Percentiles rank a stretch among this genome's conserved stretches.
phyloP scores from a whole-genome alignment of 2,113 vertebrate genomes.

The Cynocephalus volans region DNA sequence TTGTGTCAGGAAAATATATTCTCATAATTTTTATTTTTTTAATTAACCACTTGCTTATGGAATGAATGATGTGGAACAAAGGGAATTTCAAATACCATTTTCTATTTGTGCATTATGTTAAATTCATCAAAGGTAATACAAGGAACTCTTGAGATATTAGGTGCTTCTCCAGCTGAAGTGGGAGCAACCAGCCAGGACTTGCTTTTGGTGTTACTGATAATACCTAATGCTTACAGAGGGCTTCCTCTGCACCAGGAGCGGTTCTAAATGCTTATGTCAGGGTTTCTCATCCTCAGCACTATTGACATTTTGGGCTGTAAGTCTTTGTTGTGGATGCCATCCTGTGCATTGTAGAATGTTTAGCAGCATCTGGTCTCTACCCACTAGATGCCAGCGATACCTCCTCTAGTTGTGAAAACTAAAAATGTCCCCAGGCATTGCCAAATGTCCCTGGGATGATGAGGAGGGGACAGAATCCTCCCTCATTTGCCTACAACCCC shows the following conservation, averaged over 20 bases:
- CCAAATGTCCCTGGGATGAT: not conserved
- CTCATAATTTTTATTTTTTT: not conserved
- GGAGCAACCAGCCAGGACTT: not conserved
- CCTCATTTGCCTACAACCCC: rapidly evolving
- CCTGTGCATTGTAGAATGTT: not conserved
- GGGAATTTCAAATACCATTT: not conserved
- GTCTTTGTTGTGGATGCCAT: not conserved
- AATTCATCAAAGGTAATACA: not conserved
- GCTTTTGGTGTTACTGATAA: not conserved
- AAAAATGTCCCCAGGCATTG: not conserved
- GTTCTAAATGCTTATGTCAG: not conserved
- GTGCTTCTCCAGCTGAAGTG: not conserved
- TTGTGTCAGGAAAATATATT: slow-evolving; percentile 57
- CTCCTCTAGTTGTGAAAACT: not conserved
- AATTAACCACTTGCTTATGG: slow-evolving; percentile 10
- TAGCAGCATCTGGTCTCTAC: not conserved
- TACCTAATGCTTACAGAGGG: not conserved
- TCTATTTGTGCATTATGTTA: not conserved
- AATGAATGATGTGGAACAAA: slow-evolving; percentile 12
- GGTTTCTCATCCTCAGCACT: not conserved
- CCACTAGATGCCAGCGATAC: not conserved
- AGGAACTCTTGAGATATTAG: not conserved
- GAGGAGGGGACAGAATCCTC: rapidly evolving
- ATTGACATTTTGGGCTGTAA: not conserved
- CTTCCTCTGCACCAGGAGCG: not conserved